Conservation (phyloP, 2,113 vertebrate genomes). For the Lutjanus erythropterus region DNA sequence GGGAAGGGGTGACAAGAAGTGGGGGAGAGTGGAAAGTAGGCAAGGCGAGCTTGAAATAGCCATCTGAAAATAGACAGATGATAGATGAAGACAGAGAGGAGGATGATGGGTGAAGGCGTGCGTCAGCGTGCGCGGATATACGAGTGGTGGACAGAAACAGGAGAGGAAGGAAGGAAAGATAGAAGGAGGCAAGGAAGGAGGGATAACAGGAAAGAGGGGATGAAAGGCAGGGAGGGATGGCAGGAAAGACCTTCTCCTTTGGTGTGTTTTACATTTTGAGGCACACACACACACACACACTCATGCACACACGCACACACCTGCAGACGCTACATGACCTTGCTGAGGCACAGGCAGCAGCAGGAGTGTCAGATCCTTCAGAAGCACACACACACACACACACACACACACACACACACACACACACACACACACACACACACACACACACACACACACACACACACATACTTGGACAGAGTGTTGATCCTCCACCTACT, state of each 20-base stretch:
- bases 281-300: slow-evolving; percentile 35
- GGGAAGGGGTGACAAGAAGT: slow-evolving; percentile 32
- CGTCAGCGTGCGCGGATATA: slow-evolving; percentile 56
- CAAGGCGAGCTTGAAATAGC: slow-evolving; percentile 61
- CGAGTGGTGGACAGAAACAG: slow-evolving; percentile 16
- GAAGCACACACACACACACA: slow-evolving; percentile 2
- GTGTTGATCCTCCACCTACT: slow-evolving; percentile 64
- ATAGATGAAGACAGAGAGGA: slow-evolving; percentile 63
- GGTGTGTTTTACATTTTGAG: slow-evolving; percentile 50
- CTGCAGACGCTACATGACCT: slow-evolving; percentile 38
- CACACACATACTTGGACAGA: not conserved
- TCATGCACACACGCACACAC: slow-evolving; percentile 3
- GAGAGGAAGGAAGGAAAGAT: slow-evolving; percentile 38
- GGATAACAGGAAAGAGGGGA: slow-evolving; percentile 50
- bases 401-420: slow-evolving; percentile 1
- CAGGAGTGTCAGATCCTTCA: slow-evolving; percentile 15
- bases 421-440: not conserved
- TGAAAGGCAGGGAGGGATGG: slow-evolving; percentile 32
- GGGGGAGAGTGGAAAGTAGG: slow-evolving; percentile 40
- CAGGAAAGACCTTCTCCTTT: slow-evolving; percentile 37
- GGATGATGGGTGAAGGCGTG: slow-evolving; percentile 48
- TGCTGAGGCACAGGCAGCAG: slow-evolving; percentile 35
- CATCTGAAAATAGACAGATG: slow-evolving; percentile 57
- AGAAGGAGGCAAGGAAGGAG: slow-evolving; percentile 33
- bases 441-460: slow-evolving; percentile 1